Evolutionary conservation across 1,140 invertebrate species (phyloP), one percentile per base, ranked within the genome.

Genomic region (Sycobia sp.): DNA sequence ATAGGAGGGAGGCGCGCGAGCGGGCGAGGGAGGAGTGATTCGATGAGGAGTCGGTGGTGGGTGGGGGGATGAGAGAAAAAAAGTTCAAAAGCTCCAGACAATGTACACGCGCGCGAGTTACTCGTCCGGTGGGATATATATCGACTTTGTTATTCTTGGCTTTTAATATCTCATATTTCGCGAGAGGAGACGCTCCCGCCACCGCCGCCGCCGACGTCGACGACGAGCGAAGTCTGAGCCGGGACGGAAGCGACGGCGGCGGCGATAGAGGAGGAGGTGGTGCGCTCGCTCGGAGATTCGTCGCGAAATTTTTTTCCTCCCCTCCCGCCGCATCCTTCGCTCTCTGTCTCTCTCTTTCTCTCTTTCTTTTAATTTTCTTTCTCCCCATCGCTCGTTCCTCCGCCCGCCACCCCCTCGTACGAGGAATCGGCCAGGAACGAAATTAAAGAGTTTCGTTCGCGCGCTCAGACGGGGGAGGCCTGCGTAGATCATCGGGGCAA

Each of bases 401-500:
- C 7, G 20, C 10, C 4, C 7, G 9, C 27, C 32, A 10, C 43
- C 11, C 43, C 10, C 20, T 29, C n/a, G 22, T 50, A 25, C 23
- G 20, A 49, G 46, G 44, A 63, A 63, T 63, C 53, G 47, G 34
- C 16, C 41, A 51, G 54, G 46, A 63, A 57, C 51, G 46, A 57
- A 63, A 57, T 57, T 57, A 63, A 63, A 57, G 54, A 63, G 46
- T 56, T 56, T 57, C 20, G 11, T 32, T 4, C 11, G 29, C 11
- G 5, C 11, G 29, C 18, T 18, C 38, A 51, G 59, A 39, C 32
- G 22, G 53, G 38, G 50, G 46, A 57, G 51, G 29, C 11, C 29
- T 4, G 54, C 61, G 61, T 63, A 63, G n/a, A n/a, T 57, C 53
- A 57, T 57, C 54, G 65, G 68, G 72, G 69, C 71, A 74, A 76